phyloP scores from a whole-genome alignment of 2,888 invertebrate genomes.

The Tolmerus cingulatus region DNA sequence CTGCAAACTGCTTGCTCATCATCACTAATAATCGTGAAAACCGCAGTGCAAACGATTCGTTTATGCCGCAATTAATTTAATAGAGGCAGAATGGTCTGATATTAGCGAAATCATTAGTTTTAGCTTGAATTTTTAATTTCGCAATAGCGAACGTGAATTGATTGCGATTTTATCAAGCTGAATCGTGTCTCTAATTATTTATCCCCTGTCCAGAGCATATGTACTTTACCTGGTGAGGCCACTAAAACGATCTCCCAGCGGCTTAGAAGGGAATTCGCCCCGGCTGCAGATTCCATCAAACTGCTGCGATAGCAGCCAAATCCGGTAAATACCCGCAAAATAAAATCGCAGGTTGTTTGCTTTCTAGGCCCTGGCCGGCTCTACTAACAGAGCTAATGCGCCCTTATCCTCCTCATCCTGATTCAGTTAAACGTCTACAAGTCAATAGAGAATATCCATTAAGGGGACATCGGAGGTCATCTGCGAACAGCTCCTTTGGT shows the following conservation, averaged over 20 bases:
- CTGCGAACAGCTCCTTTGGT: constrained; percentile 29
- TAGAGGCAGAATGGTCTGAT: background rate
- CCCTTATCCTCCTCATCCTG: constrained; percentile 41
- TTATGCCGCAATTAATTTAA: constrained; percentile 29
- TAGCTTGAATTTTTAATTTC: background rate
- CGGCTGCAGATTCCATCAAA: background rate
- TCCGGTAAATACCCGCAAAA: constrained; percentile 28
- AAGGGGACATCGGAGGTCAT: constrained; percentile 42
- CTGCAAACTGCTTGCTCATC: constrained; percentile 22
- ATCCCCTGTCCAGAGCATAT: background rate
- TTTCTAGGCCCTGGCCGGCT: background rate
- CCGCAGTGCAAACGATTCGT: constrained; percentile 15
- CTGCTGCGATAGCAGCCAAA: constrained; percentile 6
- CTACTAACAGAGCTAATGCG: background rate
- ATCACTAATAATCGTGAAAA: constrained; percentile 27
- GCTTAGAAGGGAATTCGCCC: background rate
- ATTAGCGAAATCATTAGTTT: constrained; percentile 19
- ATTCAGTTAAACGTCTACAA: constrained; percentile 42
- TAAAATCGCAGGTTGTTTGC: constrained; percentile 39
- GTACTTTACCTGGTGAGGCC: background rate
- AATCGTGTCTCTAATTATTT: background rate
- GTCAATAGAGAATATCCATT: constrained; percentile 41
- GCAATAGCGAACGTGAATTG: background rate
- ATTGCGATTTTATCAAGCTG: background rate
- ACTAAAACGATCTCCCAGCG: background rate